A percentile compares a stretch with the other conserved stretches of the same genome.
Evolutionary conservation across 2,888 invertebrate species (phyloP).

Genomic region (Drosophila monieri): DNA sequence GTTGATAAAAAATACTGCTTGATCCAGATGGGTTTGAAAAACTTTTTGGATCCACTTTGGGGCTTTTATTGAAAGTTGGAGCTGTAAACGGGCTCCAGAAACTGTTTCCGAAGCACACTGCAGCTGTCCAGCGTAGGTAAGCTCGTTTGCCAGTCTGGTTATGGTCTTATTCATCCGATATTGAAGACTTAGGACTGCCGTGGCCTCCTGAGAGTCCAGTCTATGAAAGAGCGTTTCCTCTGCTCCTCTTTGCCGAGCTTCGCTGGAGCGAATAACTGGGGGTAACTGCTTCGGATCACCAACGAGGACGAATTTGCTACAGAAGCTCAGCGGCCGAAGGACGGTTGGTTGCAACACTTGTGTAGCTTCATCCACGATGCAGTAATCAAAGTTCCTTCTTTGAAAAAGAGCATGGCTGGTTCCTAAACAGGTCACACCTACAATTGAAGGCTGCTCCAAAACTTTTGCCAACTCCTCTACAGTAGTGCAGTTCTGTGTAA

Average conservation of each 20-base stretch:
- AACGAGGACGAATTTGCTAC: conserved; percentile 93
- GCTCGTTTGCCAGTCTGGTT: conserved; percentile 91
- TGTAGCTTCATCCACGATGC: conserved; percentile 98
- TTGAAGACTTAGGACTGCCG: conserved; percentile 90
- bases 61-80: conserved; percentile 78
- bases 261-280: conserved; percentile 91
- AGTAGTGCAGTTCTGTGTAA: conserved; percentile 86
- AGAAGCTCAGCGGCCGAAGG: conserved; percentile 92
- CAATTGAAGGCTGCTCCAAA: conserved; percentile 87
- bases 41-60: conserved; percentile 86
- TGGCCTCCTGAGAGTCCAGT: conserved; percentile 87
- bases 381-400: conserved; percentile 91
- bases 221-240: conserved; percentile 93
- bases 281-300: conserved; percentile 98
- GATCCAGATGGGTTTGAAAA: conserved; percentile 86
- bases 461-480: conserved; percentile 86
- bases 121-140: conserved; percentile 91
- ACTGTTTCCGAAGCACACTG: conserved; percentile 89
- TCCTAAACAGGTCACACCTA: conserved; percentile 96
- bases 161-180: conserved; percentile 96
- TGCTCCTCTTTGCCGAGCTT: conserved; percentile 92
- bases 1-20: conserved; percentile 91
- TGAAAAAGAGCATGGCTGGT: conserved; percentile 91
- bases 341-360: conserved; percentile 92
- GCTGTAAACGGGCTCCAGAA: conserved; percentile 85